These are phyloP conservation scores for Tethea ocularis DNA, from an alignment of 2,888 invertebrate species.

Conservation along the genomic window DNA sequence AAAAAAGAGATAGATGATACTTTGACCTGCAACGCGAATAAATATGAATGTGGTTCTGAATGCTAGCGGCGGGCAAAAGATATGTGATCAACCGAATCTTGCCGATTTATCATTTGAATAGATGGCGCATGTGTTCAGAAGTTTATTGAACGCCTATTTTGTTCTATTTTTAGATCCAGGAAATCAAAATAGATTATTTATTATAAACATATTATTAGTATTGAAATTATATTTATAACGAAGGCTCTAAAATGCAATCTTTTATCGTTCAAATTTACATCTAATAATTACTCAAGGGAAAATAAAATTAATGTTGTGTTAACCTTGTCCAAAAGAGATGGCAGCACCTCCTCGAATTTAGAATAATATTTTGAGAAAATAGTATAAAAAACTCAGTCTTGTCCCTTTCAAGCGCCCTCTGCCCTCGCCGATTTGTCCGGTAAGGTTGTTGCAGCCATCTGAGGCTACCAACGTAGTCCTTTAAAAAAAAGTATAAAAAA, in stretches of 20 bases:
- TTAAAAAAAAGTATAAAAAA: too few relatives aligned
- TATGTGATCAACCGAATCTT: slow-evolving; percentile 32
- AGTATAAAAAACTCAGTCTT: too few relatives aligned
- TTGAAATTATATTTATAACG: too few relatives aligned
- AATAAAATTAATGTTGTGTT: neutral
- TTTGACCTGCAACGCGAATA: slow-evolving; percentile 40
- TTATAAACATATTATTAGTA: neutral
- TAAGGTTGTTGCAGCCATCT: too few relatives aligned
- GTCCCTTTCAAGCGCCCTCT: too few relatives aligned
- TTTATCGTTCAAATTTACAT: neutral
- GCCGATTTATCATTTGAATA: slow-evolving; percentile 38
- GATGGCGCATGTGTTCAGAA: slow-evolving; percentile 75
- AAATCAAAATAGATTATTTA: slow-evolving; percentile 22
- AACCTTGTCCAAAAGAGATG: slow-evolving; percentile 24
- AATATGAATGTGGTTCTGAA: slow-evolving; percentile 33
- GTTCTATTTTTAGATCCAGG: slow-evolving; percentile 65
- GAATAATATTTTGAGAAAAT: too few relatives aligned
- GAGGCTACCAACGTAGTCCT: too few relatives aligned
- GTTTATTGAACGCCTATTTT: slow-evolving; percentile 75
- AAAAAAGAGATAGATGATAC: slow-evolving; percentile 43
- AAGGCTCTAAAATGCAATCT: neutral
- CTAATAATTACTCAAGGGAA: neutral
- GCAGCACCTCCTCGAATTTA: slow-evolving; percentile 24
- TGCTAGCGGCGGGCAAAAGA: slow-evolving; percentile 17
- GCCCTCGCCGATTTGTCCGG: too few relatives aligned